phyloP scores from a whole-genome alignment of 2,113 vertebrate species.

The Lipophrys pholis region DNA sequence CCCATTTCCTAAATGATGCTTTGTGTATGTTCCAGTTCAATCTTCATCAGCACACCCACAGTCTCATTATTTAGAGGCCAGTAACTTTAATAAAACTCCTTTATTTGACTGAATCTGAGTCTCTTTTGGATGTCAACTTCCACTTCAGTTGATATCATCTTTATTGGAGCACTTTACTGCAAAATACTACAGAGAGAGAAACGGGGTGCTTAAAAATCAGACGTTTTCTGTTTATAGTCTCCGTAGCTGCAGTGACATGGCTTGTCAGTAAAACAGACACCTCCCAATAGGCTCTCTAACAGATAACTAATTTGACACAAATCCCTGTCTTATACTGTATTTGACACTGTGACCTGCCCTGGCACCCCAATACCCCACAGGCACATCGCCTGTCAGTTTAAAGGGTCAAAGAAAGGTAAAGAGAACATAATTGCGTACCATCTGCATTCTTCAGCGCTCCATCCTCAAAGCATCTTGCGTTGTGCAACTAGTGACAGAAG shows the following conservation, averaged over 20 bases:
- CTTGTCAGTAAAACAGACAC: slow-evolving; percentile 39
- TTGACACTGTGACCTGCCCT: slow-evolving; percentile 67
- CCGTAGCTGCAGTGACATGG: slow-evolving; percentile 12
- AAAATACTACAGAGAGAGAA: background rate
- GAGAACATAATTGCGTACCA: slow-evolving; percentile 67
- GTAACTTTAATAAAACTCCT: background rate
- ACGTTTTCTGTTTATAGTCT: slow-evolving; percentile 8
- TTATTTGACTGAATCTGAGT: background rate
- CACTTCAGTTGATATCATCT: background rate
- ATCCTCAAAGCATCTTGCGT: slow-evolving; percentile 61
- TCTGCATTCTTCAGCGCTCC: slow-evolving; percentile 72
- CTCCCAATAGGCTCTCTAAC: slow-evolving; percentile 53
- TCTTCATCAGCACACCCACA: too few relatives aligned
- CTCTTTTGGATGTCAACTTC: background rate
- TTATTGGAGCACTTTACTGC: background rate
- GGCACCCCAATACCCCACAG: slow-evolving; percentile 72
- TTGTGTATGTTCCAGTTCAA: too few relatives aligned
- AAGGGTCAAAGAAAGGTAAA: slow-evolving; percentile 79
- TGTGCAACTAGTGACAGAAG: slow-evolving; percentile 65
- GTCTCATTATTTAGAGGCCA: background rate
- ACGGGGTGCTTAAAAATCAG: background rate
- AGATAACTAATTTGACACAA: slow-evolving; percentile 81
- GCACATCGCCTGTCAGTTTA: slow-evolving; percentile 76
- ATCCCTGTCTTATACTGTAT: slow-evolving; percentile 78
- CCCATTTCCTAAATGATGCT: too few relatives aligned